A percentile compares a stretch with the other conserved stretches of the same genome.
phyloP scores from a whole-genome alignment of 2,797 vertebrate species.

The Crocidura indochinensis region DNA sequence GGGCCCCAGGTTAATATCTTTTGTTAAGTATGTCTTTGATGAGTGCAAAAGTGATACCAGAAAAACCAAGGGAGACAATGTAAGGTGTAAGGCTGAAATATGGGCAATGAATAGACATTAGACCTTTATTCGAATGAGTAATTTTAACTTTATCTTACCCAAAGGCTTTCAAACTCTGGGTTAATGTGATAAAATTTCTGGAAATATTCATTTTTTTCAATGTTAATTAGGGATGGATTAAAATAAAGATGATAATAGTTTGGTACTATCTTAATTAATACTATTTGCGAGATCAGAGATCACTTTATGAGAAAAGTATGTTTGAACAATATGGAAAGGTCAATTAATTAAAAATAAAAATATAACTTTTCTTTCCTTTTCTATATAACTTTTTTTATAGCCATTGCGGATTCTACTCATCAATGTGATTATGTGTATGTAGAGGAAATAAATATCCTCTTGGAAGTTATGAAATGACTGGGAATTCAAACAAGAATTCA shows the following conservation, averaged over 20 bases:
- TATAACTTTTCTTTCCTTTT: background rate
- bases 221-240: background rate
- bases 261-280: background rate
- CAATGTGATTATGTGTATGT: background rate
- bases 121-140: background rate
- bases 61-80: background rate
- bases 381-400: background rate
- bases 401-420: background rate
- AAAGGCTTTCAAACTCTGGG: background rate
- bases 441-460: background rate
- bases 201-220: background rate
- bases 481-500: background rate
- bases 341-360: background rate
- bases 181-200: background rate
- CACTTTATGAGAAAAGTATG: background rate
- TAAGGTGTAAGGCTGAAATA: background rate
- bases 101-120: background rate
- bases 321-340: background rate
- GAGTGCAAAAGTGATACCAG: background rate
- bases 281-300: constrained; percentile 6
- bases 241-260: background rate
- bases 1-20: too few relatives aligned
- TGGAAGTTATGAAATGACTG: background rate
- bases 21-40: background rate
- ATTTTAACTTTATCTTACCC: constrained; percentile 16